A percentile compares a stretch with the other conserved stretches of the same genome.
phyloP scores from a whole-genome alignment of 2,888 invertebrate species.

The Coelopa pilipes region DNA sequence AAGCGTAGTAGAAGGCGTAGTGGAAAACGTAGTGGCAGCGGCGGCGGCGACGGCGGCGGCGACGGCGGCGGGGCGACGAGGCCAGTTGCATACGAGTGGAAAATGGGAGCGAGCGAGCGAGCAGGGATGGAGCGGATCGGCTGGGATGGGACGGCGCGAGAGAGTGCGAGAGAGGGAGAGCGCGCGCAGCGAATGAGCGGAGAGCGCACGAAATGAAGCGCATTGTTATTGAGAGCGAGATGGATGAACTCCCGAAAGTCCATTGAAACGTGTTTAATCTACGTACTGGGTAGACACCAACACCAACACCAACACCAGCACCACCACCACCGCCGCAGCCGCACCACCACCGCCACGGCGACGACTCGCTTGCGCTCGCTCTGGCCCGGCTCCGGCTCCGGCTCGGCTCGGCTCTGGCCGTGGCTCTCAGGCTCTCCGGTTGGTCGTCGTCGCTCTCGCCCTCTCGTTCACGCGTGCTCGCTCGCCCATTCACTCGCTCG shows the following conservation, averaged over 20 bases:
- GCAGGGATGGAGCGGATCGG: too few species aligned
- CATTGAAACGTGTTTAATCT: conserved; percentile 11
- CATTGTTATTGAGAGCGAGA: not conserved
- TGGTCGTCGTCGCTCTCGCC: conserved; percentile 3
- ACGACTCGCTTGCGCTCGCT: not conserved
- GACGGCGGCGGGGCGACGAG: not conserved
- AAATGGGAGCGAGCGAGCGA: not conserved
- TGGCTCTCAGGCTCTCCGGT: not conserved
- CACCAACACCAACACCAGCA: conserved; percentile 14
- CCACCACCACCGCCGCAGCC: not conserved
- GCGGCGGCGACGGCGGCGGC: not conserved
- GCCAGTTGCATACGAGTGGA: not conserved
- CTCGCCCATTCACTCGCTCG: conserved; percentile 12
- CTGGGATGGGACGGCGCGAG: too few species aligned
- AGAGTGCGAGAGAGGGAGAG: not conserved
- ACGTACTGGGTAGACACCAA: not conserved
- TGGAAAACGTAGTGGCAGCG: not conserved
- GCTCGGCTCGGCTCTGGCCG: too few species aligned
- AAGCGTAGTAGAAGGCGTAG: conserved; percentile 2
- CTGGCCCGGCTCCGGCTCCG: too few species aligned
- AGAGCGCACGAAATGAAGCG: not conserved
- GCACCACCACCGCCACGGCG: not conserved
- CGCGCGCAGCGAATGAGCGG: not conserved
- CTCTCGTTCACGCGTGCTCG: conserved; percentile 15
- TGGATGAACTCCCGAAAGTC: not conserved